Evolutionary conservation across 2,113 vertebrate species (phyloP).

Genomic region (Peromyscus maniculatus): DNA sequence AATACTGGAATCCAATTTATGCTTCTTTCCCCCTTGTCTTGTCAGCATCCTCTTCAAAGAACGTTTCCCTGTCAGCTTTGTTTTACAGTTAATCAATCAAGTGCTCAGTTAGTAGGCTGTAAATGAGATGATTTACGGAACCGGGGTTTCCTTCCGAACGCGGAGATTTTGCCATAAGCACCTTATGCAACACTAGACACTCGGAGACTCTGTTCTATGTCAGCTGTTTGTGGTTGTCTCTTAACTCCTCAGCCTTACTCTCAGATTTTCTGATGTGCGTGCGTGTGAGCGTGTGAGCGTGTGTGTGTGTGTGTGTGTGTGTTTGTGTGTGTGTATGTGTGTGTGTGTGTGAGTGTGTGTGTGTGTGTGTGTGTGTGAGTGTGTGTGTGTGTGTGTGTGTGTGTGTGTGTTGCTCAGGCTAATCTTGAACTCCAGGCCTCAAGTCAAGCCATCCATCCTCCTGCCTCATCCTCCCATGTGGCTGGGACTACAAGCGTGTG

Average conservation of each 20-base stretch:
- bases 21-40: slow-evolving; percentile 40
- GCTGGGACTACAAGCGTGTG: background rate
- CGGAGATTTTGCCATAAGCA: background rate
- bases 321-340: too few relatives aligned
- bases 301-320: too few relatives aligned
- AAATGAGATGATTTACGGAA: background rate
- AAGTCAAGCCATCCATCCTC: background rate
- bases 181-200: background rate
- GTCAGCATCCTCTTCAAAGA: slow-evolving; percentile 61
- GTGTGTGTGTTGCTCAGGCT: too few relatives aligned
- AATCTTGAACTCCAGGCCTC: background rate
- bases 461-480: background rate
- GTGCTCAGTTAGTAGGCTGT: background rate
- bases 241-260: background rate
- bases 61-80: slow-evolving; percentile 52
- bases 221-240: background rate
- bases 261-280: background rate
- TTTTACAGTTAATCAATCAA: slow-evolving; percentile 65
- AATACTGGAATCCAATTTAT: background rate
- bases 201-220: background rate
- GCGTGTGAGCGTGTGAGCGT: background rate
- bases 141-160: background rate
- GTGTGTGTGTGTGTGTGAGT: too few relatives aligned
- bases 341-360: too few relatives aligned
- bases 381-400: too few relatives aligned